Conservation (phyloP, 2,888 invertebrate genomes). For the Acrobasis suavella region DNA sequence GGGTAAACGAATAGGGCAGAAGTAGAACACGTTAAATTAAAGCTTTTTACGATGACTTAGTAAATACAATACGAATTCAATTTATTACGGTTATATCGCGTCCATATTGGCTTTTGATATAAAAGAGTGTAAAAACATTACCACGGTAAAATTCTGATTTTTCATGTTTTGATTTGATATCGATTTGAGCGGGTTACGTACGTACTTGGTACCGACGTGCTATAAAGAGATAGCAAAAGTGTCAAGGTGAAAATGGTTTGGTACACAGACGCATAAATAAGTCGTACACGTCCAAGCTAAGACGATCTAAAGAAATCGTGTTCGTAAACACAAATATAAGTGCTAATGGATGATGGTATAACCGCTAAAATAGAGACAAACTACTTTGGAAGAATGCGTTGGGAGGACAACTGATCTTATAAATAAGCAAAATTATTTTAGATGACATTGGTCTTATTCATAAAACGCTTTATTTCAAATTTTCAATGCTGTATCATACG, state of each 20-base stretch:
- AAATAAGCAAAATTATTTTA: neutral
- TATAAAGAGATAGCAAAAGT: conserved; percentile 28
- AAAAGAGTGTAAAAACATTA: conserved; percentile 23
- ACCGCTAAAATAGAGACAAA: conserved; percentile 17
- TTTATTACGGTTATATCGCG: conserved; percentile 24
- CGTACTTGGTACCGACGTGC: conserved; percentile 1
- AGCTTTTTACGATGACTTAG: conserved; percentile 24
- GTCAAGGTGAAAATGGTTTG: conserved; percentile 34
- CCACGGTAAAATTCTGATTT: conserved; percentile 15
- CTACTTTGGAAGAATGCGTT: neutral
- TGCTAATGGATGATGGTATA: conserved; percentile 38
- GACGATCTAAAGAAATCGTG: conserved; percentile 55
- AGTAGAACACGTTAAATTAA: conserved; percentile 3
- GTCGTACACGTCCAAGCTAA: conserved; percentile 45
- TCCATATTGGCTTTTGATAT: conserved; percentile 22
- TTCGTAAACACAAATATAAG: conserved; percentile 53
- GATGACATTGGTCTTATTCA: too few species aligned
- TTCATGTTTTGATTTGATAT: neutral
- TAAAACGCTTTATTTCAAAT: too few species aligned
- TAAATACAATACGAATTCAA: conserved; percentile 33
- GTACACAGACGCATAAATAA: conserved; percentile 38
- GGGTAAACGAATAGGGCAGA: conserved; percentile 5
- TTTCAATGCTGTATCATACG: too few species aligned
- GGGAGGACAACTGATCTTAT: neutral
- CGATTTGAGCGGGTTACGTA: neutral